A percentile compares a stretch with the other conserved stretches of the same genome.
Evolutionary conservation across 2,888 invertebrate species (phyloP).

Genomic region (Morpho deidamia): DNA sequence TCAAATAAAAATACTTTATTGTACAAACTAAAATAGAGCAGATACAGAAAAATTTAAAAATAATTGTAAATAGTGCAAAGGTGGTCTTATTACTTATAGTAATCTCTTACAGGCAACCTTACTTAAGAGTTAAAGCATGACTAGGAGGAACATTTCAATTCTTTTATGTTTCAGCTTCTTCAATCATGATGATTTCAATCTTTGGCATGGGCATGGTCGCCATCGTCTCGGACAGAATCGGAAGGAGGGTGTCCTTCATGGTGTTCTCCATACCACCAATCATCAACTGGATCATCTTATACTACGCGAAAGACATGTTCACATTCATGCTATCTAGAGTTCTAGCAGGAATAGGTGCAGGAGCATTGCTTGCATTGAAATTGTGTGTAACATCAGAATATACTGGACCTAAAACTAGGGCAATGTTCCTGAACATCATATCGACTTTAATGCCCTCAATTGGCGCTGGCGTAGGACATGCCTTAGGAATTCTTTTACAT

Average conservation of each 20-base stretch:
- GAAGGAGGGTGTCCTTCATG: background rate
- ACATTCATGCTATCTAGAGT: slow-evolving; percentile 1
- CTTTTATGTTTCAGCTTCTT: background rate
- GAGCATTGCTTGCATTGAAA: background rate
- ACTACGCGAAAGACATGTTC: background rate
- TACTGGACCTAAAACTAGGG: slow-evolving; percentile 16
- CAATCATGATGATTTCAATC: background rate
- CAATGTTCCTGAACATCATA: slow-evolving; percentile 19
- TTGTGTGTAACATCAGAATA: slow-evolving; percentile 14
- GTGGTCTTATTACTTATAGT: too few species aligned
- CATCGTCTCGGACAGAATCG: background rate
- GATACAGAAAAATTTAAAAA: too few species aligned
- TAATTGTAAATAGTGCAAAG: too few species aligned
- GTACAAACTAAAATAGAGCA: too few species aligned
- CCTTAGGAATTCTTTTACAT: slow-evolving; percentile 20
- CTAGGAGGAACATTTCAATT: background rate
- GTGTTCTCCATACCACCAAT: background rate
- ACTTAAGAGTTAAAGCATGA: too few species aligned
- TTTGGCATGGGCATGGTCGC: background rate
- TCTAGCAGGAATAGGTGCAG: background rate
- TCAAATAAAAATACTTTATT: too few species aligned
- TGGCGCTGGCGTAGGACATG: slow-evolving; percentile 23
- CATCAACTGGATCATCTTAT: background rate
- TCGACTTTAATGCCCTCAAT: slow-evolving; percentile 21
- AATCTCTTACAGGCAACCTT: too few species aligned